phyloP scores from a whole-genome alignment of 2,888 invertebrate species.

The Pyrgus malvae region DNA sequence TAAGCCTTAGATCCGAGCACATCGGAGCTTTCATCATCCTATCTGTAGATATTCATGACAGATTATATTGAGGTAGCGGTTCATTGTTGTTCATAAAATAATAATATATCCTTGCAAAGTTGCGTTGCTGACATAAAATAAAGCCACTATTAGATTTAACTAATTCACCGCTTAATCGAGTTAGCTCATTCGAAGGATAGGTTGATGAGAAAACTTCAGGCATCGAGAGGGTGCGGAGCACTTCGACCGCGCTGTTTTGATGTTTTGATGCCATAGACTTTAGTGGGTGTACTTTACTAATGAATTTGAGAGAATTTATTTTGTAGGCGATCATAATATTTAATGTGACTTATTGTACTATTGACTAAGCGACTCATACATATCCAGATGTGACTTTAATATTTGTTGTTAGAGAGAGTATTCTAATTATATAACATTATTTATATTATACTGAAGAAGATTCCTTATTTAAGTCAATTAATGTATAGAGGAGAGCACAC shows the following conservation, averaged over 20 bases:
- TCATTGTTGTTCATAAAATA: not conserved
- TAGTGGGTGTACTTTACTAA: constrained; percentile 49
- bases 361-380: constrained; percentile 58
- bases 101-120: not conserved
- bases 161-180: too few species aligned
- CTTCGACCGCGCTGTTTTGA: too few species aligned
- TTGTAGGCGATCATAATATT: constrained; percentile 46
- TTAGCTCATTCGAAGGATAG: not conserved
- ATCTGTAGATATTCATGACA: not conserved
- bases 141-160: too few species aligned
- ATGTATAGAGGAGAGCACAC: constrained; percentile 55
- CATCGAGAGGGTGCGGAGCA: not conserved
- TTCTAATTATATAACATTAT: constrained; percentile 42
- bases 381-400: constrained; percentile 68
- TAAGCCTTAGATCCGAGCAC: not conserved
- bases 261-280: constrained; percentile 51
- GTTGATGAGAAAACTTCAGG: constrained; percentile 1
- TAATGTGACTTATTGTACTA: constrained; percentile 35
- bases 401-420: constrained; percentile 51
- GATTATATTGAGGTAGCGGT: not conserved
- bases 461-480: constrained; percentile 82
- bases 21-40: constrained; percentile 38
- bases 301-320: constrained; percentile 53
- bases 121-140: too few species aligned
- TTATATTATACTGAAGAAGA: constrained; percentile 61